Evolutionary conservation across 64 coral and sea anemone genomes (phyloP).

Genomic region (Montipora foliosa): DNA sequence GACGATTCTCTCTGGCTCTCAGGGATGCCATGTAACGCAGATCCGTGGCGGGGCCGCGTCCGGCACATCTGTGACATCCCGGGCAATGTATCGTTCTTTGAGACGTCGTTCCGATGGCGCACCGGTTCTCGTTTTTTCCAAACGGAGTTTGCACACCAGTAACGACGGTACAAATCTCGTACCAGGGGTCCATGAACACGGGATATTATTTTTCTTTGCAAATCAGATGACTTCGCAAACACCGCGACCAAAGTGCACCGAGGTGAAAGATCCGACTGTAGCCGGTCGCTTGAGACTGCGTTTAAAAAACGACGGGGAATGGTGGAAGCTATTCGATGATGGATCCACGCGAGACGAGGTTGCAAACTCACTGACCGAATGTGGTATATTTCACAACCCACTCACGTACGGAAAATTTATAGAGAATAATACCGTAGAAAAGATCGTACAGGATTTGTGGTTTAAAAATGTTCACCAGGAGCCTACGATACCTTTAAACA

Average conservation of each 20-base stretch:
- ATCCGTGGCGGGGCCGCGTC: not conserved
- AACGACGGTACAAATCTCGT: not conserved
- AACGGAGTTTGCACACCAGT: not conserved
- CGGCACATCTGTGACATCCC: not conserved
- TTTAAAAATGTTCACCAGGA: not conserved
- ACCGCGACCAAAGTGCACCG: not conserved
- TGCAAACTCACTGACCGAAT: not conserved
- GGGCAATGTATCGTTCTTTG: not conserved
- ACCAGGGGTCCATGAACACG: not conserved
- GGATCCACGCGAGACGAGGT: not conserved
- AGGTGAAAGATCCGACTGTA: not conserved
- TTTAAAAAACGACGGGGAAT: not conserved
- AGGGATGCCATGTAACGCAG: not conserved
- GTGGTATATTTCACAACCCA: not conserved
- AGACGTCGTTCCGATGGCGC: not conserved
- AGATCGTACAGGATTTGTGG: not conserved
- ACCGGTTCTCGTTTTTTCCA: not conserved
- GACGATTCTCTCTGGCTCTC: not conserved
- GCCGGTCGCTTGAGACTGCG: not conserved
- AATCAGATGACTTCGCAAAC: not conserved
- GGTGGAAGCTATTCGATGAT: not conserved
- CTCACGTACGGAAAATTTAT: not conserved
- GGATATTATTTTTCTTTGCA: not conserved
- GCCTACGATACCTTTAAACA: not conserved
- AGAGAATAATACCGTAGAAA: not conserved